phyloP scores from a whole-genome alignment of 2,888 invertebrate genomes.

The Diaprepes abbreviatus region DNA sequence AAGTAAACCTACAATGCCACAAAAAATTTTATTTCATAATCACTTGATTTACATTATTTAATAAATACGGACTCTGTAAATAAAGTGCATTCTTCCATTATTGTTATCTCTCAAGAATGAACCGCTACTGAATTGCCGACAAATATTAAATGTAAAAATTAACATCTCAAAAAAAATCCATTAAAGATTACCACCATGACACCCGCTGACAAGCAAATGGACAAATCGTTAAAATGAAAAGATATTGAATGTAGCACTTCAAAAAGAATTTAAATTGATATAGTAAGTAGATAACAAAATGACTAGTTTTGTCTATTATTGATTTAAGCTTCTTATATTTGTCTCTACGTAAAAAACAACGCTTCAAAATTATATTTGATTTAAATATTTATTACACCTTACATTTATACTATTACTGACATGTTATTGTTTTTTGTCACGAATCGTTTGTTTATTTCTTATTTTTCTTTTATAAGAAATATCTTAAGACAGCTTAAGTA shows the following conservation, averaged over 20 bases:
- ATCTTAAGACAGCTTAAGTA: too few species aligned
- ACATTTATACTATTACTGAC: neutral
- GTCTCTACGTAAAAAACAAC: neutral
- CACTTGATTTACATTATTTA: too few species aligned
- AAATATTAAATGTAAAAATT: slow-evolving; percentile 4
- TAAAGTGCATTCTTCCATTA: too few species aligned
- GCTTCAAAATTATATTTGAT: slow-evolving; percentile 1
- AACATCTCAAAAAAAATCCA: slow-evolving; percentile 22
- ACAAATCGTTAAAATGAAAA: slow-evolving; percentile 18
- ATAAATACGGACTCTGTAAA: too few species aligned
- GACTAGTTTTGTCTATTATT: slow-evolving; percentile 14
- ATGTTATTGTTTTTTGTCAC: neutral
- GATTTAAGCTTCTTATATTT: slow-evolving; percentile 14
- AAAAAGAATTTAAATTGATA: slow-evolving; percentile 18
- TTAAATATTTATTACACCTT: neutral
- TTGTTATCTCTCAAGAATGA: neutral
- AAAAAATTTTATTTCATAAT: too few species aligned
- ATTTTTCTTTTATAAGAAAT: too few species aligned
- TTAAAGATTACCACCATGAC: slow-evolving; percentile 16
- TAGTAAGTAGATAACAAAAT: slow-evolving; percentile 10
- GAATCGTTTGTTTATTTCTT: too few species aligned
- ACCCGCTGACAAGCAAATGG: slow-evolving; percentile 20
- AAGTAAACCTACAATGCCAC: too few species aligned
- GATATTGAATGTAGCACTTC: slow-evolving; percentile 13
- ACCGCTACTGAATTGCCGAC: slow-evolving; percentile 10